Evolutionary conservation across 2,113 vertebrate genomes (phyloP).

Genomic region (Emydura subglobosa): DNA sequence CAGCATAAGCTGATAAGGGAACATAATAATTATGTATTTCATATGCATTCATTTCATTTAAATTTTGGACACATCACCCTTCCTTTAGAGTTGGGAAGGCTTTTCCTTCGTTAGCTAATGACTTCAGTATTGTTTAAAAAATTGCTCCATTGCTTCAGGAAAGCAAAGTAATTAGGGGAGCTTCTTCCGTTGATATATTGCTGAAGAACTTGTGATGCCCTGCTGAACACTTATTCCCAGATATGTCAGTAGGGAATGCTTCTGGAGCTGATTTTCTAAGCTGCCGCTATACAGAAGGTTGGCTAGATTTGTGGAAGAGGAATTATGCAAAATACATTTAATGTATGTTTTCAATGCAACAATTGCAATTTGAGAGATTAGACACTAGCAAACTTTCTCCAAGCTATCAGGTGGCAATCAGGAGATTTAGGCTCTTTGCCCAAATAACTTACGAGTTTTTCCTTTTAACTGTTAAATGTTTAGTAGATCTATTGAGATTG

Average conservation of each 20-base stretch:
- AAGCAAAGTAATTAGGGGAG: neutral
- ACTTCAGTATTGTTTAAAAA: neutral
- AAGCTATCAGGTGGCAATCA: neutral
- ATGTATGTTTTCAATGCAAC: neutral
- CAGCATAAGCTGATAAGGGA: neutral
- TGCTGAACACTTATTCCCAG: neutral
- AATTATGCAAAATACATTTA: neutral
- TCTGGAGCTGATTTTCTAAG: neutral
- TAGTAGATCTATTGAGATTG: neutral
- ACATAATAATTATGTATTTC: neutral
- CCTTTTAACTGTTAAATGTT: neutral
- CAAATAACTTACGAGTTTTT: neutral
- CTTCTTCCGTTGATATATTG: too few relatives aligned
- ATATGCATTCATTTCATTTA: neutral
- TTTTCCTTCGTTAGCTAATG: neutral
- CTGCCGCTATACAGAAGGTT: neutral
- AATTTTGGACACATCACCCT: neutral
- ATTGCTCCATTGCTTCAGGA: neutral
- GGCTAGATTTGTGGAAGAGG: neutral
- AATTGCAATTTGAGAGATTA: too few relatives aligned
- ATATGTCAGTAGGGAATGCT: neutral
- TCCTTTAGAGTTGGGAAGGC: neutral
- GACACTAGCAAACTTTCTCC: too few relatives aligned
- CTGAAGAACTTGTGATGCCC: neutral
- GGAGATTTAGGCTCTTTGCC: neutral